A percentile compares a stretch with the other conserved stretches of the same genome.
Evolutionary conservation across 2,888 invertebrate genomes (phyloP).

Genomic region (Ferdinandea cuprea): DNA sequence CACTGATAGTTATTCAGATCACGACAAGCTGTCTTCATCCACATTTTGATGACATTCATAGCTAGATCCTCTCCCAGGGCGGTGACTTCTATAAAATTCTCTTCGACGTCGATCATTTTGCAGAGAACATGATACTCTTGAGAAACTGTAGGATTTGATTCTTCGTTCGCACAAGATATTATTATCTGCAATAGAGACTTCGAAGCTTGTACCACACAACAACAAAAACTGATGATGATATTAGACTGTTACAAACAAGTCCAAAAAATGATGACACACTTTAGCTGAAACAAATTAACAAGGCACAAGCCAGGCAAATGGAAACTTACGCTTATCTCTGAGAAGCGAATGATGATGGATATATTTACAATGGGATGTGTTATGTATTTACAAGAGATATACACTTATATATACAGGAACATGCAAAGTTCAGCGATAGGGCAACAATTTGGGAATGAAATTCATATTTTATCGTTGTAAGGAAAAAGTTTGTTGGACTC

Average conservation of each 20-base stretch:
- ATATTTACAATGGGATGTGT: conserved; percentile 41
- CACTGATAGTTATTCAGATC: conserved; percentile 97
- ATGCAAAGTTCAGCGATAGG: too few relatives aligned
- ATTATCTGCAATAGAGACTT: conserved; percentile 87
- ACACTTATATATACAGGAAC: too few relatives aligned
- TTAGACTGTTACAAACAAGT: not conserved
- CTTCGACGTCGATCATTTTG: conserved; percentile 94
- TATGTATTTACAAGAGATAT: not conserved
- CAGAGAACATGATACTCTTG: conserved; percentile 93
- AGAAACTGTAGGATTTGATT: conserved; percentile 92
- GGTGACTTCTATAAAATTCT: conserved; percentile 94
- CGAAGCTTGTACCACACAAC: conserved; percentile 7
- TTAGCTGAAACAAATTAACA: conserved; percentile 43
- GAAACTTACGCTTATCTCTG: conserved; percentile 57
- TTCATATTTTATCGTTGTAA: too few relatives aligned
- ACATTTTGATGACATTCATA: conserved; percentile 93
- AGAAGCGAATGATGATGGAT: conserved; percentile 16
- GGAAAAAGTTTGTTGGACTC: too few relatives aligned
- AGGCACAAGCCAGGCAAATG: conserved; percentile 68
- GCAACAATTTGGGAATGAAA: too few relatives aligned
- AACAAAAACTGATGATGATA: not conserved
- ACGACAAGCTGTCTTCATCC: conserved; percentile 95
- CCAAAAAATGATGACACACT: conserved; percentile 37
- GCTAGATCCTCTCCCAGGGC: conserved; percentile 96
- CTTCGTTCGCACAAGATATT: conserved; percentile 95